Evolutionary conservation across 2,113 vertebrate genomes (phyloP).

Genomic region (Zosterops pallidus): DNA sequence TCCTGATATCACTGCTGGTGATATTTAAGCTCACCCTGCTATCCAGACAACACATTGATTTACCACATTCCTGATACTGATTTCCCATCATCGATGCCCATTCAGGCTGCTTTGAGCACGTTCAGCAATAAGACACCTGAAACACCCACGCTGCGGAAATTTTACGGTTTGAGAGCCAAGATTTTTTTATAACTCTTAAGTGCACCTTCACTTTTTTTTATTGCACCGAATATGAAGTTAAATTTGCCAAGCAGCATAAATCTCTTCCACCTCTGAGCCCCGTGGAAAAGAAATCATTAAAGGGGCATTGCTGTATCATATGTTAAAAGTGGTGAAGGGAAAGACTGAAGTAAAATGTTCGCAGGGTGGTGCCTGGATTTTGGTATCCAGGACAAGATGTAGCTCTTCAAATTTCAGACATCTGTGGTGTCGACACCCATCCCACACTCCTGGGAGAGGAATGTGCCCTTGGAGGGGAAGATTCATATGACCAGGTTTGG

Average conservation of each 20-base stretch:
- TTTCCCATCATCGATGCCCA: neutral
- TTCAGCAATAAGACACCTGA: slow-evolving; percentile 17
- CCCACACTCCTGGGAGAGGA: neutral
- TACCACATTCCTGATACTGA: neutral
- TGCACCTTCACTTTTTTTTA: slow-evolving; percentile 35
- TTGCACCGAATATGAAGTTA: neutral
- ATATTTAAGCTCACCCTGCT: neutral
- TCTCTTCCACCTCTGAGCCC: neutral
- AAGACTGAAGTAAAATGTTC: neutral
- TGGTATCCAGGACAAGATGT: neutral
- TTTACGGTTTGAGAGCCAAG: slow-evolving; percentile 7
- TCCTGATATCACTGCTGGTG: neutral
- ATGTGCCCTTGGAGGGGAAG: neutral
- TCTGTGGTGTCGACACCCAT: slow-evolving; percentile 6
- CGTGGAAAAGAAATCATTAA: neutral
- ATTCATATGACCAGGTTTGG: neutral
- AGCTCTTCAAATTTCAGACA: neutral
- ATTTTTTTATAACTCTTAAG: slow-evolving; percentile 34
- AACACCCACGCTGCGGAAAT: neutral
- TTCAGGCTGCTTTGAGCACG: neutral
- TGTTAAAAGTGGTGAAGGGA: neutral
- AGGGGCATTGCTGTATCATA: neutral
- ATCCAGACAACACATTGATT: neutral
- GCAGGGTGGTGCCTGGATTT: neutral
- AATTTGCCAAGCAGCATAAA: slow-evolving; percentile 25